Percentiles rank a stretch among this genome's conserved stretches.
phyloP scores from a whole-genome alignment of 2,113 vertebrate genomes.

The Miniopterus natalensis region DNA sequence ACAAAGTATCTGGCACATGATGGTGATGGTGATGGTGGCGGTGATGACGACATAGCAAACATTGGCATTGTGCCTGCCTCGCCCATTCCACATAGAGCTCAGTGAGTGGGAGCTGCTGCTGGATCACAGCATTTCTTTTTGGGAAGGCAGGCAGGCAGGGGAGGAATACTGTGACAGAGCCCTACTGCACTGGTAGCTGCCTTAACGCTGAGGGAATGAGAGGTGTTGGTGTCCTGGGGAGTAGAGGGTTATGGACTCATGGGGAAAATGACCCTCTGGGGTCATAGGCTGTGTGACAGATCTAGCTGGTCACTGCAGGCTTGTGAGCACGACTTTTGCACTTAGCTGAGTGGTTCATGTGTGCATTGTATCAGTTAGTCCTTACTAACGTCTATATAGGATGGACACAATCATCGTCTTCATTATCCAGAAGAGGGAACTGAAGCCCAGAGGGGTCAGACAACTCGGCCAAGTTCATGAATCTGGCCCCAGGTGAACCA shows the following conservation, averaged over 20 bases:
- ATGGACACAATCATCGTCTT: background rate
- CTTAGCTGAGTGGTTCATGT: rapidly evolving
- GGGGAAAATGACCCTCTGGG: background rate
- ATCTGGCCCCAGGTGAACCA: background rate
- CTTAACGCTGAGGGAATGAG: background rate
- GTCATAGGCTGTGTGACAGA: background rate
- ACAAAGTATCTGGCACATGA: background rate
- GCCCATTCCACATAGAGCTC: rapidly evolving
- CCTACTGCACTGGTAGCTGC: background rate
- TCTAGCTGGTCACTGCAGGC: background rate
- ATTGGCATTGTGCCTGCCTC: rapidly evolving
- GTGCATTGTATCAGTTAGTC: background rate
- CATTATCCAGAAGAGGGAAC: background rate
- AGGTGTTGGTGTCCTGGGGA: background rate
- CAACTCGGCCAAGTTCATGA: background rate
- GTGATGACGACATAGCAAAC: rapidly evolving
- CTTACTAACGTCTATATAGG: background rate
- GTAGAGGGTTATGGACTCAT: background rate
- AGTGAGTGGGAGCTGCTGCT: background rate
- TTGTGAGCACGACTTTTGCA: background rate
- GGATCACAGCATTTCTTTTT: background rate
- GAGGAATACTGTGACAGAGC: background rate
- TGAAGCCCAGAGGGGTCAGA: background rate
- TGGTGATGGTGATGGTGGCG: rapidly evolving
- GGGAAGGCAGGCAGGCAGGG: background rate